Evolutionary conservation across 2,113 vertebrate species (phyloP).

Genomic region (Trichomycterus rosablanca): DNA sequence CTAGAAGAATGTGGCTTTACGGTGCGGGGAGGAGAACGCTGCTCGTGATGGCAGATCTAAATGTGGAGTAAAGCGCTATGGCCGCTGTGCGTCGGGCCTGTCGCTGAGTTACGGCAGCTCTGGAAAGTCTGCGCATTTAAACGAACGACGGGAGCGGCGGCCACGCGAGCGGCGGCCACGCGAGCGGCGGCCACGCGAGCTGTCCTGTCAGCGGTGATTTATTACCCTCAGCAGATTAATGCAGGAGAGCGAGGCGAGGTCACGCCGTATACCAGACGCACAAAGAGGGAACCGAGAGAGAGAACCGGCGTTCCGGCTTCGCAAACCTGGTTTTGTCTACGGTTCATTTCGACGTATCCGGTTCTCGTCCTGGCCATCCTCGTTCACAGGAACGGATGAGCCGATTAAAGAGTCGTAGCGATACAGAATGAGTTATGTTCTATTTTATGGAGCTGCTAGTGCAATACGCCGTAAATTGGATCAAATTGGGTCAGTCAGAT

Average conservation of each 20-base stretch:
- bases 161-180: conserved; percentile 54
- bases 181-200: conserved; percentile 66
- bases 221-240: conserved; percentile 60
- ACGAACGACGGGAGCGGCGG: conserved; percentile 75
- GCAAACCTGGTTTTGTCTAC: background rate
- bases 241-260: conserved; percentile 54
- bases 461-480: conserved; percentile 5
- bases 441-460: background rate
- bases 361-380: background rate
- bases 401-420: background rate
- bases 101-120: conserved; percentile 54
- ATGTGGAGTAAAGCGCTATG: conserved; percentile 19
- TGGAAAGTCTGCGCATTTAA: conserved; percentile 67
- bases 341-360: background rate
- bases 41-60: background rate
- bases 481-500: conserved; percentile 12
- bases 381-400: background rate
- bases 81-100: conserved; percentile 53
- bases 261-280: conserved; percentile 39
- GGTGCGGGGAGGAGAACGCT: background rate
- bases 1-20: background rate
- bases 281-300: background rate
- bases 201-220: conserved; percentile 70
- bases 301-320: background rate
- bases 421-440: background rate